phyloP scores from a whole-genome alignment of 2,113 vertebrate genomes.

The Pluvianellus socialis region DNA sequence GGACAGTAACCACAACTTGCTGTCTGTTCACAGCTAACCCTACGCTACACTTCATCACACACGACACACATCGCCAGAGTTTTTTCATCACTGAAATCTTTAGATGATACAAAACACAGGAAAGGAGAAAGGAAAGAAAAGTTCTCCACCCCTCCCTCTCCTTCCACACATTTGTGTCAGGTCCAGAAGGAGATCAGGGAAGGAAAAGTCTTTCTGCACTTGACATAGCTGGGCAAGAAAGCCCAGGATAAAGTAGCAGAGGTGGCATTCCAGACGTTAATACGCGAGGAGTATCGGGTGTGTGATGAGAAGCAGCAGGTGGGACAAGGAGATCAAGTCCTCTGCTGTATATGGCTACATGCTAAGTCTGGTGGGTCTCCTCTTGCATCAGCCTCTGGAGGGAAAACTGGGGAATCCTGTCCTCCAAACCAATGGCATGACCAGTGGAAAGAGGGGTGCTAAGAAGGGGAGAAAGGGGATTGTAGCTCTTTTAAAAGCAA shows the following conservation, averaged over 20 bases:
- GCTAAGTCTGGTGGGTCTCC: background rate
- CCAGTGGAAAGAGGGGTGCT: background rate
- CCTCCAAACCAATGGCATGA: background rate
- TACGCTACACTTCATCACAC: background rate
- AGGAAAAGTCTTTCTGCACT: background rate
- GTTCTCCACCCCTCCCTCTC: background rate
- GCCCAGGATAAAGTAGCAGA: conserved; percentile 14
- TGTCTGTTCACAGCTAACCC: background rate
- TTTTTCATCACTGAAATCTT: background rate
- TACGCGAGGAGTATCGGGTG: background rate
- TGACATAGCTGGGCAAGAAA: conserved; percentile 10
- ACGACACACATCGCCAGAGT: background rate
- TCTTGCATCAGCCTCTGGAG: conserved; percentile 4
- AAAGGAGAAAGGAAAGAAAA: background rate
- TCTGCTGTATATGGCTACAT: background rate
- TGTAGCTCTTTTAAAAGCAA: background rate
- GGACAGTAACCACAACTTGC: background rate
- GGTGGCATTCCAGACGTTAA: background rate
- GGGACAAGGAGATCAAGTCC: background rate
- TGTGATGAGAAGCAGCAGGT: conserved; percentile 46
- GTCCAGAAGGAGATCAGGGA: background rate
- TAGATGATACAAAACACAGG: background rate
- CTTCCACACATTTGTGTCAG: background rate
- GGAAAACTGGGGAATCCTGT: background rate
- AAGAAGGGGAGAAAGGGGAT: background rate